Base-by-base conservation (phyloP, 2,113 vertebrate species). In the Numenius arquata region DNA sequence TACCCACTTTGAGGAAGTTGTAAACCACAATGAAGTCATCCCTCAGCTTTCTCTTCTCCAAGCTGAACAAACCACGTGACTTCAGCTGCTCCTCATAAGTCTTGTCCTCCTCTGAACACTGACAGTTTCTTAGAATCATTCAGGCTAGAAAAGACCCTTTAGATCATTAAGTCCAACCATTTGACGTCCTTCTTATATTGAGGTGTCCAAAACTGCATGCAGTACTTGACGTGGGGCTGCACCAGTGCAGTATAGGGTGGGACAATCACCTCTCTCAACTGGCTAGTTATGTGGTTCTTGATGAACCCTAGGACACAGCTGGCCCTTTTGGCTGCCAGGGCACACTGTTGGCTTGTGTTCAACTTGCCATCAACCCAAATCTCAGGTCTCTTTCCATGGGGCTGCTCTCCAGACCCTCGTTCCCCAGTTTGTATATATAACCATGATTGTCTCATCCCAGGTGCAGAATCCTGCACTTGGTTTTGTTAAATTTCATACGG, bases 221-320 rank as follows among this genome's bases (percentile, higher is more conserved):
- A 47, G 9, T 12, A 23, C 26, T 34, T 1, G 1, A 72, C 22
- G 15, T 65, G 36, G 6, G 30, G 32, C 13, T 5, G 4, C n/a
- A 56, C 6, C 58, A 58, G 20, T 26, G 26, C 19, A 34, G 26
- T 4, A 15, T 1, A 45, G 26, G 5, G 6, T 10, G 27, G 26
- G 50, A 82, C 29, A 52, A 17, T 26, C 17, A 25, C 32, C 8
- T 65, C 50, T 67, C 27, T 68, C 0, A 0, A 41, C 38, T 2
- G 2, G 36, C 12, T 40, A 23, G 23, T 21, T 48, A 2, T 20
- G 43, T 21, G 50, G 25, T 47, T 47, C 45, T 43, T 52, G 41
- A 71, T 72, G 34, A 40, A 56, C 18, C 14, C 26, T 19, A 61
- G 36, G 23, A 20, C 50, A 75, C 0, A 1, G 26, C 1, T 32